phyloP scores from a whole-genome alignment of 2,888 invertebrate genomes.

The Parasteatoda lunata region DNA sequence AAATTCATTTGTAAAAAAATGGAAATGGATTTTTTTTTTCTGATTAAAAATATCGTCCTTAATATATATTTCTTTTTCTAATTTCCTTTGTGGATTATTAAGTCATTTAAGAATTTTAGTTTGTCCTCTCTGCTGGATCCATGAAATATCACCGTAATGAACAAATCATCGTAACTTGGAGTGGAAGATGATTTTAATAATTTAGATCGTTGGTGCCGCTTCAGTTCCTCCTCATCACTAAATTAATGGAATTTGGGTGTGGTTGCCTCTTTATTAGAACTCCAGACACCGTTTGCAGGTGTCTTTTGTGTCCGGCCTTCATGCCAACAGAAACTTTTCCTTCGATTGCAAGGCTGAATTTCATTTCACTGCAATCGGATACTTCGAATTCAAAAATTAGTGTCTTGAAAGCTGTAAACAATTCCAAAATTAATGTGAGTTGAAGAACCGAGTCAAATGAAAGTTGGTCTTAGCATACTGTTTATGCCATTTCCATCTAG shows the following conservation, averaged over 20 bases:
- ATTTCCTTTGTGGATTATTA: too few relatives aligned
- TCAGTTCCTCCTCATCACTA: slow-evolving; percentile 35
- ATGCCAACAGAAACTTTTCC: neutral
- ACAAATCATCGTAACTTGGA: neutral
- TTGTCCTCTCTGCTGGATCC: neutral
- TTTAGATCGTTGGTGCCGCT: slow-evolving; percentile 36
- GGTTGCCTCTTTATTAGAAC: slow-evolving; percentile 46
- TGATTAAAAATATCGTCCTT: too few relatives aligned
- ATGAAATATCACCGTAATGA: neutral
- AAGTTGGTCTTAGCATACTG: too few relatives aligned
- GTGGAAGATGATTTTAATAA: slow-evolving; percentile 24
- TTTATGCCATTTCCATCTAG: too few relatives aligned
- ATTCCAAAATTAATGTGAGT: too few relatives aligned
- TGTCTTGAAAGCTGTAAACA: too few relatives aligned
- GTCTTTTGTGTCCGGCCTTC: slow-evolving; percentile 7
- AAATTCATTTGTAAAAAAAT: too few relatives aligned
- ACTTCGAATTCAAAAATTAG: too few relatives aligned
- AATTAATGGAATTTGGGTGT: slow-evolving; percentile 48
- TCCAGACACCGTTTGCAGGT: slow-evolving; percentile 28
- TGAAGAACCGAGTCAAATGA: too few relatives aligned
- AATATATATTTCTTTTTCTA: too few relatives aligned
- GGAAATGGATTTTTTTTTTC: too few relatives aligned
- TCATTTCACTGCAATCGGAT: too few relatives aligned
- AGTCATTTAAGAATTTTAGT: neutral
- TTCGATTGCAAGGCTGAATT: neutral